Evolutionary conservation across 2,888 invertebrate species (phyloP), one percentile per base, ranked within the genome.

Genomic region (Andrena praecox): DNA sequence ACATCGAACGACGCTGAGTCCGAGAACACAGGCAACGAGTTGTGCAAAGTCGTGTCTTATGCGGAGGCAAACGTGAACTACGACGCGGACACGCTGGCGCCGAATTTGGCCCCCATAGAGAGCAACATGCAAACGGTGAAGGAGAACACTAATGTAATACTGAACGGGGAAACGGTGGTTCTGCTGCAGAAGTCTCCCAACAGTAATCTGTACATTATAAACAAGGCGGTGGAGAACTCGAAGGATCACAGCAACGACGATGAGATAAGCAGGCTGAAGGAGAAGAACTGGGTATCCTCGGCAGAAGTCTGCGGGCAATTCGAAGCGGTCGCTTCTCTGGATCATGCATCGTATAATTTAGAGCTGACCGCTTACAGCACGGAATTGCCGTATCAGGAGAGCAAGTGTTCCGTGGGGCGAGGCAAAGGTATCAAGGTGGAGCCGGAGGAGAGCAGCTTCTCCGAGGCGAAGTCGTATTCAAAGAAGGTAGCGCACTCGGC

Each of bases 161-260:
- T 94, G 0, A 93, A 92, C 63, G 94, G 94, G 0, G 94, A 94
- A 66, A 93, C 94, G 0, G 90, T 94, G 6, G 90, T 93, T 24
- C 73, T 94, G 2, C 62, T 92, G 33, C 92, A 92, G 80, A 94
- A 93, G 59, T 93, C 93, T 2, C 94, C 93, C 0, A 93, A 94
- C 77, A 93, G 94, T 60, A 93, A 94, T 85, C 82, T 93, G 10
- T 94, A 93, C 77, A 93, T 93, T 2, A 94, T 94, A 52, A 94
- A 94, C 76, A 94, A 94, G 82, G 93, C 94, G 0, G 90, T 91
- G 0, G 93, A 93, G 35, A 92, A 90, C 73, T 70, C 35, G 5
- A 54, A 87, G 73, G 72, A 89, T 66, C 78, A 86, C 31, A 80
- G 79, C 60, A 87, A 59, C 2, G 90, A 89, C 6, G 92, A 92